Evolutionary conservation across 2,113 vertebrate genomes (phyloP).

Genomic region (Pomatostomus ruficeps): DNA sequence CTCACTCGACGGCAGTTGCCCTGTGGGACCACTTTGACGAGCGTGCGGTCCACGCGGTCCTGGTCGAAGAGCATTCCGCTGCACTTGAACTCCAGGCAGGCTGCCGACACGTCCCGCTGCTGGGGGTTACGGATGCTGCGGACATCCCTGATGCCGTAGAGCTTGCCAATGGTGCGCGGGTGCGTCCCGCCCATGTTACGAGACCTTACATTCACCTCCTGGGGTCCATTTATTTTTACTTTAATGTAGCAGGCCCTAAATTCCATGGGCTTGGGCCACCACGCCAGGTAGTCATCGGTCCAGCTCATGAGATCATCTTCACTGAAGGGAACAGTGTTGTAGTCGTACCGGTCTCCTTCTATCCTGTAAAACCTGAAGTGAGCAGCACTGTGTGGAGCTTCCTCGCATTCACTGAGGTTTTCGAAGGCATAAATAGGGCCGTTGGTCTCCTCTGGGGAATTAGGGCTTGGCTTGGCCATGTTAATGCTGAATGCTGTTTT

Average conservation of each 20-base stretch:
- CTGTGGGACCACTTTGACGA: conserved; percentile 92
- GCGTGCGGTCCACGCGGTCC: conserved; percentile 88
- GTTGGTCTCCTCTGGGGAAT: conserved; percentile 84
- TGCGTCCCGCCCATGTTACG: conserved; percentile 96
- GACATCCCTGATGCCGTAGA: conserved; percentile 93
- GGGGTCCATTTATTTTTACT: conserved; percentile 83
- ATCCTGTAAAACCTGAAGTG: conserved; percentile 96
- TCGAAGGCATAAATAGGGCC: conserved; percentile 92
- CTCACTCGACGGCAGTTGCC: conserved; percentile 85
- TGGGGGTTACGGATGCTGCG: conserved; percentile 84
- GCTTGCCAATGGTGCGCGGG: conserved; percentile 84
- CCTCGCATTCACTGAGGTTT: conserved; percentile 86
- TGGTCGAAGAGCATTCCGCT: conserved; percentile 96
- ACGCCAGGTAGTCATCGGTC: conserved; percentile 93
- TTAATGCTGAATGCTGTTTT: conserved; percentile 94
- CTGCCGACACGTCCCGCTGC: conserved; percentile 77
- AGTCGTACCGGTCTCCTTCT: conserved; percentile 91
- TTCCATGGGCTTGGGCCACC: conserved; percentile 98
- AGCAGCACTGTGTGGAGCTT: conserved; percentile 82
- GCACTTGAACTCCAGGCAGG: conserved; percentile 97
- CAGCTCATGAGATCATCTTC: conserved; percentile 97
- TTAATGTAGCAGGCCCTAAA: conserved; percentile 96
- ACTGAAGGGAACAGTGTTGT: conserved; percentile 92
- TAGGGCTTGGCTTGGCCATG: conserved; percentile 87
- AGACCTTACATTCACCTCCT: conserved; percentile 91